Base-by-base conservation (phyloP, 2,888 invertebrate species). In the Latheticus oryzae region DNA sequence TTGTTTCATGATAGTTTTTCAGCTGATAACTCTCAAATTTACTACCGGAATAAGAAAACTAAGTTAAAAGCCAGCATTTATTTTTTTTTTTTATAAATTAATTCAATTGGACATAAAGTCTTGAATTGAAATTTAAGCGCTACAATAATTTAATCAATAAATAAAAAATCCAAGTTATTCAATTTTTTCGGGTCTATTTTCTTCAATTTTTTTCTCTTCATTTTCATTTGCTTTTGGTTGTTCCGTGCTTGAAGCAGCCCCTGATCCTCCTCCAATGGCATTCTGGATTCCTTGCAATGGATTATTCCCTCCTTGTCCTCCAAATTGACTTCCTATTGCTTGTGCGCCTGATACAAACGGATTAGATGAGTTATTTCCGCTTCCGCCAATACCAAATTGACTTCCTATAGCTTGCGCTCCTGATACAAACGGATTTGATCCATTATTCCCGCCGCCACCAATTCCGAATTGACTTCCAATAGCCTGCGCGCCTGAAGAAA, bases 401-500 rank as follows among this genome's bases (percentile, higher is more conserved):
- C 40, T 40, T 3, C 23, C 24, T 11, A 24, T 28, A 5, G 26
- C 28, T 28, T 43, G 28, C 2, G 17, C 28, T 1, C 43, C 43
- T 3, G 40, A 24, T 5, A 23, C 13, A n/a, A 28, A 12, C 16
- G 43, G 30, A 28, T 26, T 28, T 8, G 16, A 16, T 12, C 43
- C 43, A 11, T 16, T 28, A n/a, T 12, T 12, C 2, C 28, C 17
- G 15, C 28, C 28, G 7, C 43, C 43, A 9, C 37, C 37, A 17
- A 37, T 7, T 4, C 16, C 43, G 12, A 47, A 21, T 9, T 33
- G 33, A 13, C 13, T 21, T 3, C 54, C 54, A 8, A 55, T 32
- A 19, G 38, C 21, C 24, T 47, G 47, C 1, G 28, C 45, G 5
- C 45, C 52, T 3, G 19, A 9, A 1, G 7, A 8, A 24, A 56